Evolutionary conservation across 1,140 invertebrate genomes (phyloP).

Genomic region (Bombyx mandarina): DNA sequence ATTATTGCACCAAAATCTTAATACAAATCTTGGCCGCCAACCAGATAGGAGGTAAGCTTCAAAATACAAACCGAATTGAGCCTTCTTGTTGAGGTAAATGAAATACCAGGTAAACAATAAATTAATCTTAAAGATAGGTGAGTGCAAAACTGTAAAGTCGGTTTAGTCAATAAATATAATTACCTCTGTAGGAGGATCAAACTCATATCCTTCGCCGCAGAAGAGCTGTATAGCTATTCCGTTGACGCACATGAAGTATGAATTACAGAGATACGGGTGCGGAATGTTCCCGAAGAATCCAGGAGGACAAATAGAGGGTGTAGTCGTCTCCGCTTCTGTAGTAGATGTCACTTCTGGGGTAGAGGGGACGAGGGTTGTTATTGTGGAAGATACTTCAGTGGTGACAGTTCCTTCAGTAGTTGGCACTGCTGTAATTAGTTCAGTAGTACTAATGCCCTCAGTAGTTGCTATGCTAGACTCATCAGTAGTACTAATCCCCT

Average conservation of each 20-base stretch:
- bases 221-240: conserved; percentile 21
- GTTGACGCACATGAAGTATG: conserved; percentile 27
- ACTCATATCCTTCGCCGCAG: conserved; percentile 30
- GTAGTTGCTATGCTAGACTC: not conserved
- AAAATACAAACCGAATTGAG: no score
- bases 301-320: conserved; percentile 11
- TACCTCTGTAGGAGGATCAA: conserved; percentile 18
- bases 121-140: no score
- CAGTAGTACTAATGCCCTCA: conserved; percentile 1
- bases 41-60: no score
- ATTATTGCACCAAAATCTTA: no score
- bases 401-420: not conserved
- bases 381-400: not conserved
- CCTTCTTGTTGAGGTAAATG: no score
- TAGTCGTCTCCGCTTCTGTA: conserved; percentile 3
- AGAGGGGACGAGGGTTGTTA: conserved; percentile 1
- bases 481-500: not conserved
- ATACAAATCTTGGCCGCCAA: no score
- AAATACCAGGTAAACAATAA: not conserved
- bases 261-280: conserved; percentile 28
- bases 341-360: not conserved
- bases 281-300: conserved; percentile 18
- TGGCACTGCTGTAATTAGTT: conserved; percentile 2
- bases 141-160: no score
- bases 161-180: not conserved